These are phyloP conservation scores for Adelognathus sp. DNA, from an alignment of 2,888 invertebrate species.

Conservation along the genomic window DNA sequence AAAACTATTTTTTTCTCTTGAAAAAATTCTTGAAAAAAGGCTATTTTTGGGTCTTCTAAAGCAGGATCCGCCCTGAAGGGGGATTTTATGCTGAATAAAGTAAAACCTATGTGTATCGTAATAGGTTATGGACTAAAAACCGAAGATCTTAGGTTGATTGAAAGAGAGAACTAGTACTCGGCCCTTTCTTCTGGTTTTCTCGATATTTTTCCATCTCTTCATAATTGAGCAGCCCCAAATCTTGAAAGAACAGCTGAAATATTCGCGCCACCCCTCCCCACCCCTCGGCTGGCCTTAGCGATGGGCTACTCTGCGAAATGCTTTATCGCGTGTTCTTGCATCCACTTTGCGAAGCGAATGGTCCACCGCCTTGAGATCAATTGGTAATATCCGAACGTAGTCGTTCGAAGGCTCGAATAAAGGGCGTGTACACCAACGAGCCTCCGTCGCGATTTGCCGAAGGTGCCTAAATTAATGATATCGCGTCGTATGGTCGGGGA, in stretches of 20 bases:
- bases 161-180: neutral
- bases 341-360: neutral
- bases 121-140: no score
- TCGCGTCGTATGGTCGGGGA: conserved; percentile 61
- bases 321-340: conserved; percentile 31
- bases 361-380: neutral
- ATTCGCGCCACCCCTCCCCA: neutral
- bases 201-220: neutral
- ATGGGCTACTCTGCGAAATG: conserved; percentile 18
- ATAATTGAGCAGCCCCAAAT: neutral
- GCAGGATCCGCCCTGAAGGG: no score
- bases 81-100: neutral
- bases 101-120: neutral
- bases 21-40: no score
- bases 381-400: neutral
- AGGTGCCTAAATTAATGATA: conserved; percentile 75
- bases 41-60: no score
- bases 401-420: conserved; percentile 31
- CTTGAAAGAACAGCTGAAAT: neutral
- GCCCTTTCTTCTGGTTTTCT: neutral
- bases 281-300: neutral
- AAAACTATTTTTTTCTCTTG: no score
- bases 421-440: conserved; percentile 51
- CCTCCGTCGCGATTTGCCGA: conserved; percentile 67
- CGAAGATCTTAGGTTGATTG: neutral